Evolutionary conservation across 2,797 vertebrate species (phyloP), one percentile per base, ranked within the genome.

Genomic region (Chrosomus eos): DNA sequence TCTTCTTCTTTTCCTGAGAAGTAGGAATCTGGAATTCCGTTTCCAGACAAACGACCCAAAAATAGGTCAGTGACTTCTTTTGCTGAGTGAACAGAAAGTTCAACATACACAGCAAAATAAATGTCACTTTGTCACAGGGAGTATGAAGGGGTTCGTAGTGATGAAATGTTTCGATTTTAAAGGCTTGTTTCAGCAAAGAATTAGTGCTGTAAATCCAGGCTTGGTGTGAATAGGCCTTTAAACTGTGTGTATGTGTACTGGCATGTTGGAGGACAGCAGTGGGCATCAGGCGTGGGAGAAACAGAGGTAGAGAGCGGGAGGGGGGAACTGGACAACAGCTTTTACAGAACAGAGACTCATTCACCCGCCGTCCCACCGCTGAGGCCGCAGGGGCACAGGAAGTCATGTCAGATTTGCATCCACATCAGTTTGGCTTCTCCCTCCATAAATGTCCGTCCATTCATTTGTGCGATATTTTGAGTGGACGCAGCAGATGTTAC

Each of bases 401-500:
- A 85, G 76, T 85, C 48, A 76, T 76, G 79, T 76, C 60, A 76
- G 28, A 86, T 82, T 82, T 82, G 64, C 85, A 62, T 71, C 73
- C 66, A 76, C 71, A 81, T 71, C 51, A 81, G 16, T 71, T 70
- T 85, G 83, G 64, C 70, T 43, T 60, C 76, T 73, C 81, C 80
- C 87, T 45, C 64, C 28, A 43, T 80, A 62, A 76, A 64, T 31
- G 36, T 58, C 40, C n/a, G 21, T 40, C 71, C 43, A 67, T 48
- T 82, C 66, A 71, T 48, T 48, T 73, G 33, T 73, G 73, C 36
- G 33, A 75, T 23, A 89, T 81, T 85, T 88, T 91, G 92, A 94
- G 92, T 90, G 91, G 91, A 93, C 85, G 73, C 90, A 93, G 90
- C 95, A 95, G 95, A 95, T 95, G 95, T 95, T 93, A 76, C 84